phyloP scores from a whole-genome alignment of 2,797 vertebrate genomes.

The Urocyon cinereoargenteus region DNA sequence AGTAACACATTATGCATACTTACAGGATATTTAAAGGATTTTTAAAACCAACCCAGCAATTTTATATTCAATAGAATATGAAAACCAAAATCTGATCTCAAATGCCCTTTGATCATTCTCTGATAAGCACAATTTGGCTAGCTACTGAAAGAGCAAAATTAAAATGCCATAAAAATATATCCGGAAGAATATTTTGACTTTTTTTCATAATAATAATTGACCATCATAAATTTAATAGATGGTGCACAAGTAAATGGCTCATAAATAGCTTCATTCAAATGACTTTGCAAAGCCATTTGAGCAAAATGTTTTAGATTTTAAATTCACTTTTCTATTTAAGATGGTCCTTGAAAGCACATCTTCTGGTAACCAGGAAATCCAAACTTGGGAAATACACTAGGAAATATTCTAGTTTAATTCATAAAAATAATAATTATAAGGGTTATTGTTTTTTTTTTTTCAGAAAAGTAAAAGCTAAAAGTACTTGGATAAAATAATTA shows the following conservation, averaged over 20 bases:
- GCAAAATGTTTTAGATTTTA: slow-evolving; percentile 19
- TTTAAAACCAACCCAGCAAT: slow-evolving; percentile 14
- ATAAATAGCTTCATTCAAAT: slow-evolving; percentile 48
- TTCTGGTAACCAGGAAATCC: not conserved
- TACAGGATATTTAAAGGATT: slow-evolving; percentile 29
- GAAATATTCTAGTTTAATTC: slow-evolving; percentile 63
- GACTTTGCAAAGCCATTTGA: not conserved
- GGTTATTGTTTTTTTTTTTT: not conserved
- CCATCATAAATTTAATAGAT: slow-evolving; percentile 45
- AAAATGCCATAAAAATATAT: slow-evolving; percentile 57
- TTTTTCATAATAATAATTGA: slow-evolving; percentile 38
- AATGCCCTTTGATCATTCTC: slow-evolving; percentile 48
- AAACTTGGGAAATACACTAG: not conserved
- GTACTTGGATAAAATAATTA: slow-evolving; percentile 32
- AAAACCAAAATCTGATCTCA: slow-evolving; percentile 50
- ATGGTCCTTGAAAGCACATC: not conserved
- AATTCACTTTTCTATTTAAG: slow-evolving; percentile 61
- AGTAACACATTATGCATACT: not conserved
- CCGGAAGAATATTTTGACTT: slow-evolving; percentile 5
- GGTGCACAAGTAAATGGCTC: not conserved
- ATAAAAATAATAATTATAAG: not conserved
- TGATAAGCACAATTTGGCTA: slow-evolving; percentile 23
- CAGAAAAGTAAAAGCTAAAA: slow-evolving; percentile 26
- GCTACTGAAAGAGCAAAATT: not conserved
- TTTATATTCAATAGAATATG: slow-evolving; percentile 9